phyloP scores from a whole-genome alignment of 2,888 invertebrate species.

The Crossocerus cetratus region DNA sequence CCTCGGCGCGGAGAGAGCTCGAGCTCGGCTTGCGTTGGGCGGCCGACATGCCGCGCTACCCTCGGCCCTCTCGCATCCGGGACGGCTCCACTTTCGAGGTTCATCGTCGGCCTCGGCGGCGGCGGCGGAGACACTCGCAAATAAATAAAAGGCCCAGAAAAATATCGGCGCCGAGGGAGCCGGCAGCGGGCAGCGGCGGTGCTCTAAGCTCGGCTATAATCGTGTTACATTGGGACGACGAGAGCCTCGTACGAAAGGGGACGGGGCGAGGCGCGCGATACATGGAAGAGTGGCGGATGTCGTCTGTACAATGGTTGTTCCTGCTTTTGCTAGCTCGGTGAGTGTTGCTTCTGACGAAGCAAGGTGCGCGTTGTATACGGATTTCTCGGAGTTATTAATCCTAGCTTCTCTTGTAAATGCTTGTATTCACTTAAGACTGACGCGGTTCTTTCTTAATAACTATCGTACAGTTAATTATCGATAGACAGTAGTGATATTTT shows the following conservation, averaged over 20 bases:
- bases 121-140: slow-evolving; percentile 15
- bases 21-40: too few relatives aligned
- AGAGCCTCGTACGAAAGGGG: slow-evolving; percentile 21
- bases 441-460: slow-evolving; percentile 45
- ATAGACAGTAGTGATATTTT: slow-evolving; percentile 64
- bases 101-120: background rate
- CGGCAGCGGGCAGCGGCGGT: slow-evolving; percentile 5
- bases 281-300: slow-evolving; percentile 18
- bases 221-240: too few relatives aligned
- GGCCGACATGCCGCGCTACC: too few relatives aligned
- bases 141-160: slow-evolving; percentile 40
- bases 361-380: slow-evolving; percentile 48
- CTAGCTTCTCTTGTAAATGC: slow-evolving; percentile 61
- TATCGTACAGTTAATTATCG: slow-evolving; percentile 57
- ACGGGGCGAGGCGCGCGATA: slow-evolving; percentile 13
- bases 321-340: slow-evolving; percentile 12
- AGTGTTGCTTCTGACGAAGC: slow-evolving; percentile 12
- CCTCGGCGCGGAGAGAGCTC: too few relatives aligned
- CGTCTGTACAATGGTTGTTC: background rate
- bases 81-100: slow-evolving; percentile 32
- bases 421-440: slow-evolving; percentile 51
- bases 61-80: slow-evolving; percentile 25
- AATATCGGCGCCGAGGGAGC: slow-evolving; percentile 27
- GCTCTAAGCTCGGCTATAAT: too few relatives aligned
- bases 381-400: slow-evolving; percentile 47